These are phyloP conservation scores for Alcis repandata DNA, from an alignment of 2,888 invertebrate genomes.

Conservation along the genomic window DNA sequence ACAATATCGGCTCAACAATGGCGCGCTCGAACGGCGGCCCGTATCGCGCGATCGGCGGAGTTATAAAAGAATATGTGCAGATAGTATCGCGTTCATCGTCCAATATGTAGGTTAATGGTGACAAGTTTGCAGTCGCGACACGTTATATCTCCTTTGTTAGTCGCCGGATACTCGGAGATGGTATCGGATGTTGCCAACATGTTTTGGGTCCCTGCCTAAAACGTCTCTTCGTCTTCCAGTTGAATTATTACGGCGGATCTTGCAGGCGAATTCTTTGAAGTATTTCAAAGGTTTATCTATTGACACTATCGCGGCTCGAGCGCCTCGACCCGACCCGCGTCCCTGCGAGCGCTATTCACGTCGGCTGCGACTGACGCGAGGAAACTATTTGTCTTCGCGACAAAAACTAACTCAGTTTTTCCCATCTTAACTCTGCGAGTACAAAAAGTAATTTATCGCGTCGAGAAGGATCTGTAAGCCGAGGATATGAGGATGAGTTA, in stretches of 20 bases:
- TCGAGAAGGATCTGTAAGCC: slow-evolving; percentile 16
- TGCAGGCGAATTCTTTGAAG: slow-evolving; percentile 22
- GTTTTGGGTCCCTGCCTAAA: slow-evolving; percentile 28
- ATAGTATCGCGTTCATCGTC: slow-evolving; percentile 33
- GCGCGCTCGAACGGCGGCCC: slow-evolving; percentile 8
- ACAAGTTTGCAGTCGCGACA: slow-evolving; percentile 41
- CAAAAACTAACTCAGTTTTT: slow-evolving; percentile 59
- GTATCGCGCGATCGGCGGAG: slow-evolving; percentile 24
- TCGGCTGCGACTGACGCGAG: slow-evolving; percentile 53
- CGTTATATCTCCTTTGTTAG: slow-evolving; percentile 35
- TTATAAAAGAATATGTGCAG: slow-evolving; percentile 42
- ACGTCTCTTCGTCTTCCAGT: slow-evolving; percentile 11
- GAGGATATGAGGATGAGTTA: slow-evolving; percentile 43
- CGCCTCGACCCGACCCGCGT: slow-evolving; percentile 11
- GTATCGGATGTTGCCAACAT: slow-evolving; percentile 25
- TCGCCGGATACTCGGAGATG: slow-evolving; percentile 22
- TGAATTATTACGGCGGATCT: slow-evolving; percentile 24
- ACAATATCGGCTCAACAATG: slow-evolving; percentile 2
- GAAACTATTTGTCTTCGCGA: slow-evolving; percentile 59
- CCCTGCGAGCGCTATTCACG: slow-evolving; percentile 42
- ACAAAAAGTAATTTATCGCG: slow-evolving; percentile 52
- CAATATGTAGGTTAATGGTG: slow-evolving; percentile 47
- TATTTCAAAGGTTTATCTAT: slow-evolving; percentile 34
- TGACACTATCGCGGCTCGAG: slow-evolving; percentile 21
- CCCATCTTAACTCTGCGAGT: slow-evolving; percentile 48